Conservation (phyloP, 2,888 invertebrate species). For the Cataglyphis rosenhaueri region DNA sequence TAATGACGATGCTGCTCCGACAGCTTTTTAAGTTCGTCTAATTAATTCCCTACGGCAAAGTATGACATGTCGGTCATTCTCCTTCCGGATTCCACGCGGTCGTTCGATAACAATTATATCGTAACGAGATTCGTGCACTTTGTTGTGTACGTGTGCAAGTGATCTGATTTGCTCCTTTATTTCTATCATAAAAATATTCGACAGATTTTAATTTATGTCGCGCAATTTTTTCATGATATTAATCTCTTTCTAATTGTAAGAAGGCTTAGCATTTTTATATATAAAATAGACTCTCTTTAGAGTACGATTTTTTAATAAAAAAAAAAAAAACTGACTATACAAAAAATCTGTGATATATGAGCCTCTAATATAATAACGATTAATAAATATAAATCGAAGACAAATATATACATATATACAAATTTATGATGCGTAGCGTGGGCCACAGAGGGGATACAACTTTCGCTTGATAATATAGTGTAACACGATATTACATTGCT, state of each 20-base stretch:
- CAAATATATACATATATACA: background rate
- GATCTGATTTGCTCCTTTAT: background rate
- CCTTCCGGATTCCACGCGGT: background rate
- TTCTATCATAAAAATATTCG: background rate
- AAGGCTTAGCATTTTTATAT: too few species aligned
- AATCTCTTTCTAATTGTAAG: background rate
- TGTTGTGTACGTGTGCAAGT: background rate
- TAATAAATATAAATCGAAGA: slow-evolving; percentile 17
- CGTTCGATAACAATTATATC: background rate
- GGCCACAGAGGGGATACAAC: background rate
- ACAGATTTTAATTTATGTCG: background rate
- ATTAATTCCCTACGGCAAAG: slow-evolving; percentile 70
- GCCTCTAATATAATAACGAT: background rate
- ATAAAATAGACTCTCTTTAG: too few species aligned
- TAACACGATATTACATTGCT: background rate
- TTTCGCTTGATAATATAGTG: slow-evolving; percentile 30
- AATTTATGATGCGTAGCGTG: slow-evolving; percentile 16
- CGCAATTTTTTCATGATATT: background rate
- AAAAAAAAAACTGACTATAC: background rate
- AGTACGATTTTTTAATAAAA: background rate
- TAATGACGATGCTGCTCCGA: slow-evolving; percentile 72
- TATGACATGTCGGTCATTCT: slow-evolving; percentile 54
- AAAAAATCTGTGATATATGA: background rate
- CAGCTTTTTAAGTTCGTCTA: slow-evolving; percentile 73
- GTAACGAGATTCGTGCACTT: background rate